Conservation (phyloP, 1,140 invertebrate species). For the Magallana angulata region DNA sequence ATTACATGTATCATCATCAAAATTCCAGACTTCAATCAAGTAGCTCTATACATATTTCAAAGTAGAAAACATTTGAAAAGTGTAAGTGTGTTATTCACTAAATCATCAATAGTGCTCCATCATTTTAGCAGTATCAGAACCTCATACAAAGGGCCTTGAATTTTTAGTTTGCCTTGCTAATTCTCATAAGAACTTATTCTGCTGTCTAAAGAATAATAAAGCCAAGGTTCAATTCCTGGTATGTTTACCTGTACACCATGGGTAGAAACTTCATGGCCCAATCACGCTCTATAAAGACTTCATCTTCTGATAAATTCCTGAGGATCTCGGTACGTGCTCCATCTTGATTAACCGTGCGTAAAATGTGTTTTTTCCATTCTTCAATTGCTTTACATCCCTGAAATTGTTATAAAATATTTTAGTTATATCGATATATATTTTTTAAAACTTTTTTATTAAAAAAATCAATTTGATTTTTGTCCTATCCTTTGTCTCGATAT, state of each 20-base stretch:
- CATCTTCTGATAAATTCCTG: not conserved
- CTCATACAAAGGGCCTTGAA: too few species aligned
- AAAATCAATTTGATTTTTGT: not conserved
- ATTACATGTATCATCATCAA: too few species aligned
- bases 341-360: conserved; percentile 24
- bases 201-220: too few species aligned
- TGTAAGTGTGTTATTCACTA: too few species aligned
- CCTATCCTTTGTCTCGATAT: not conserved
- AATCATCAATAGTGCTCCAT: too few species aligned
- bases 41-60: too few species aligned
- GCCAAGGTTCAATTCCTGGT: too few species aligned
- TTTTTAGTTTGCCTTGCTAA: too few species aligned
- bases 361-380: conserved; percentile 41
- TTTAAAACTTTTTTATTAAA: not conserved
- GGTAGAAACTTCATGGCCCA: conserved; percentile 43
- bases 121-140: too few species aligned
- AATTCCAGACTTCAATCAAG: too few species aligned
- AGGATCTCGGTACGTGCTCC: not conserved
- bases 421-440: not conserved
- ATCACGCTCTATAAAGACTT: conserved; percentile 21
- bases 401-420: not conserved
- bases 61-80: too few species aligned
- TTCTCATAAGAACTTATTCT: too few species aligned
- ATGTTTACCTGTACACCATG: not conserved
- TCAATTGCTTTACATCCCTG: conserved; percentile 13